Percentiles rank a stretch among this genome's conserved stretches.
phyloP scores from a whole-genome alignment of 2,888 invertebrate species.

The Eupithecia inturbata region DNA sequence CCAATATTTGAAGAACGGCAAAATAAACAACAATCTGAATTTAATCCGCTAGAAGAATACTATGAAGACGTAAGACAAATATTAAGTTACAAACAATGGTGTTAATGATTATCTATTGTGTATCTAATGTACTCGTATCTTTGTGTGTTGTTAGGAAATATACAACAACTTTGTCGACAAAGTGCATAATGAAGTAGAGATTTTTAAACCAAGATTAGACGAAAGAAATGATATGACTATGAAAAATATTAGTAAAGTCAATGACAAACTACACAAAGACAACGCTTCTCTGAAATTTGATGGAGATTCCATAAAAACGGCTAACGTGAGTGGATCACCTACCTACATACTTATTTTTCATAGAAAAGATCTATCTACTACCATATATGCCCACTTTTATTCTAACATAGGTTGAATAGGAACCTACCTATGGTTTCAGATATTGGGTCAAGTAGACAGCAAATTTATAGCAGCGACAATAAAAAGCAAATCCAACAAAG shows the following conservation, averaged over 20 bases:
- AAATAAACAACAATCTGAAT: conserved; percentile 50
- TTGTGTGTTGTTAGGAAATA: conserved; percentile 58
- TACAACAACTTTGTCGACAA: conserved; percentile 76
- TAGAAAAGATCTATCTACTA: neutral
- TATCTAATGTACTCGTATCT: neutral
- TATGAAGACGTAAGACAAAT: conserved; percentile 64
- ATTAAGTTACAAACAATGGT: neutral
- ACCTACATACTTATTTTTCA: neutral
- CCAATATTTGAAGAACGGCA: conserved; percentile 75
- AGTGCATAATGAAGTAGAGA: conserved; percentile 73
- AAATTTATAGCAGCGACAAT: conserved; percentile 87
- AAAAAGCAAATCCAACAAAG: conserved; percentile 49
- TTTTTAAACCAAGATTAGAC: conserved; percentile 66
- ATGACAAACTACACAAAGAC: conserved; percentile 58
- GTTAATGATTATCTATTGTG: neutral
- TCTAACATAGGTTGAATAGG: neutral
- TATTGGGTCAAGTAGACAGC: conserved; percentile 89
- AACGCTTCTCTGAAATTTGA: conserved; percentile 66
- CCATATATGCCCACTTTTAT: neutral
- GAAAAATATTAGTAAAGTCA: conserved; percentile 62
- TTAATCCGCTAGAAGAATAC: conserved; percentile 59
- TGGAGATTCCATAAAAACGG: conserved; percentile 58
- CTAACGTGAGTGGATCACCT: conserved; percentile 54
- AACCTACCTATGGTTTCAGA: conserved; percentile 53
- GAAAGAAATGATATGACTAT: conserved; percentile 56